Evolutionary conservation across 2,888 invertebrate species (phyloP), one percentile per base, ranked within the genome.

Genomic region (Flabesymbios commensalis): DNA sequence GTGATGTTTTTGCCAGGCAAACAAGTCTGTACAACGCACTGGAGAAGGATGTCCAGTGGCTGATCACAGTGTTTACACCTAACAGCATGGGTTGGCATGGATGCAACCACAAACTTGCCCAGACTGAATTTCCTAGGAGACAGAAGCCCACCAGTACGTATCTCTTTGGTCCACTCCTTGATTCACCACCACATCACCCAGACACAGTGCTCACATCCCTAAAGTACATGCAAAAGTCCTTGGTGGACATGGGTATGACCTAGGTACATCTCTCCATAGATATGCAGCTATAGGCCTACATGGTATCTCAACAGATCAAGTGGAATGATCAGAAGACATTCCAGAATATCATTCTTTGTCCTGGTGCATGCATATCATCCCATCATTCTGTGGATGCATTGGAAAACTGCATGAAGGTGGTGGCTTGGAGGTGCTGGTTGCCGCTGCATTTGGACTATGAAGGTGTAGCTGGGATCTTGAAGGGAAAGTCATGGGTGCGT

Each of bases 401-500:
- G 55, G 58, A 26, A 45, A 41, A 26, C 58, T 55, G 10, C 57
- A 58, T 55, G 42, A 45, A 14, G 36, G 43, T 2, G 24, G 36
- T 2, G 59, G 62, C 10, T 32, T 62, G n/a, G 59, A 53, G 19
- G 59, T n/a, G 10, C 7, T 57, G 2, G 3, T 60, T 22, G n/a
- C 22, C 5, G 5, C 56, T 14, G 33, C 57, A 26, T 61, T 57
- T 43, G 42, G 43, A n/a, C n/a, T n/a, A n/a, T n/a, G n/a, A n/a
- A 5, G 61, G 61, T 36, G 17, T 59, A 17, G 4, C 33, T 3
- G 42, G 33, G 5, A 51, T 52, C 31, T 17, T 62, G 14, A 62
- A 61, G 52, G 62, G 52, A 5, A 62, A 62, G 33, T 41, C 58
- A 41, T 62, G 31, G 62, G n/a, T 43, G 22, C 36, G 59, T 29